phyloP scores from a whole-genome alignment of 2,113 vertebrate genomes.

The Paradisaea rubra region DNA sequence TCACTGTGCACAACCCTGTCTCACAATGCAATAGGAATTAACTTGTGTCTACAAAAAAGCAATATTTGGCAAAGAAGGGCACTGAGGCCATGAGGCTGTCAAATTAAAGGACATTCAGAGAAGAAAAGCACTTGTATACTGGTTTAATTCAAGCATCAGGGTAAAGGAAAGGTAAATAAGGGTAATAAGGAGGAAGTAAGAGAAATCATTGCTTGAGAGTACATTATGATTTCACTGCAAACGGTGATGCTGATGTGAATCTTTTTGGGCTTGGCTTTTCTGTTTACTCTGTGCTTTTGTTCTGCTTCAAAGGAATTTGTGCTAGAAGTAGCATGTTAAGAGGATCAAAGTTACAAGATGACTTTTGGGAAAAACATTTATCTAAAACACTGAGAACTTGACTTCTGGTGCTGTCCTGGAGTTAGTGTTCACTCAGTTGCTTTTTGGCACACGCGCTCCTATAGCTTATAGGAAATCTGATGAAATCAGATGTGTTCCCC shows the following conservation, averaged over 20 bases:
- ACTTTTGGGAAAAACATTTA: not conserved
- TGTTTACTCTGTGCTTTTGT: not conserved
- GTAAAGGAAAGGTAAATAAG: not conserved
- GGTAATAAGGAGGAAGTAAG: not conserved
- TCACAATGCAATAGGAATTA: not conserved
- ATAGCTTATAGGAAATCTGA: not conserved
- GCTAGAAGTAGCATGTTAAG: not conserved
- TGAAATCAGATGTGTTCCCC: not conserved
- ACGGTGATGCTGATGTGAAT: not conserved
- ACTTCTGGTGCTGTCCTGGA: not conserved
- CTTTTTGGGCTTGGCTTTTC: not conserved
- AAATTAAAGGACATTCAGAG: not conserved
- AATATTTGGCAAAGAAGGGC: slow-evolving; percentile 28
- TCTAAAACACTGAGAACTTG: not conserved
- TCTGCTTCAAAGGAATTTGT: not conserved
- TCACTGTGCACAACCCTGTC: not conserved
- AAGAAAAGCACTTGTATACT: not conserved
- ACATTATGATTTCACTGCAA: not conserved
- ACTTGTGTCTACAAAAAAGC: slow-evolving; percentile 35
- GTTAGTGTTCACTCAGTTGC: not conserved
- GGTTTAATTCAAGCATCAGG: slow-evolving; percentile 1
- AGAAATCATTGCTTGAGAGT: not conserved
- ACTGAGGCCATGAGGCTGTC: not conserved
- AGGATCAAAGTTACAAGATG: not conserved
- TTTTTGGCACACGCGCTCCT: not conserved